Conservation (phyloP, 2,113 vertebrate genomes). For the Heterocephalus glaber region DNA sequence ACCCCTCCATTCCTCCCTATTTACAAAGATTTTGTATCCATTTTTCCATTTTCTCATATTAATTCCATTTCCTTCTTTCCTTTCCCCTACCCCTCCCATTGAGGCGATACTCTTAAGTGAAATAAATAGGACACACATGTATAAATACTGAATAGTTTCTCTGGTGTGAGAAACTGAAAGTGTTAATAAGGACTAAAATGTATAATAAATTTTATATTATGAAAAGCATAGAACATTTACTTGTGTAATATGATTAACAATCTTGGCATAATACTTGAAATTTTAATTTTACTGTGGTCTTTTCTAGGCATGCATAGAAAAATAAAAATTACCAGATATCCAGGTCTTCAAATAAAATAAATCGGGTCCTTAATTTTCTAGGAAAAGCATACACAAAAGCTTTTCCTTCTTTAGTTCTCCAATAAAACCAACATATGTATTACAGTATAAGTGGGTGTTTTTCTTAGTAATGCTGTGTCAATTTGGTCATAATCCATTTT, state of each 20-base stretch:
- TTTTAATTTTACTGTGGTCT: conserved; percentile 47
- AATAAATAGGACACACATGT: no score
- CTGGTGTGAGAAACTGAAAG: no score
- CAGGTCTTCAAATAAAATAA: conserved; percentile 80
- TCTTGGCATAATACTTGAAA: conserved; percentile 77
- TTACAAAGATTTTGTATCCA: no score
- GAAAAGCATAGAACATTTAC: conserved; percentile 75
- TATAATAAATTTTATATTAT: conserved; percentile 61
- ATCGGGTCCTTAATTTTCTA: conserved; percentile 62
- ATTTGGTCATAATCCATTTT: neutral
- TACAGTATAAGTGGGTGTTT: neutral
- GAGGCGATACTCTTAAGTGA: no score
- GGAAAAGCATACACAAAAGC: conserved; percentile 27
- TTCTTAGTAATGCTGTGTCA: neutral
- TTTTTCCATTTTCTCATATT: no score
- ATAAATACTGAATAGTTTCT: no score
- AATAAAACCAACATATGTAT: neutral
- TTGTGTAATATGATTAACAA: conserved; percentile 73
- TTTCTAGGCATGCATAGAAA: conserved; percentile 54
- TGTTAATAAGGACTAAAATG: no score
- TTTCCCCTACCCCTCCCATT: no score
- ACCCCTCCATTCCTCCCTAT: no score
- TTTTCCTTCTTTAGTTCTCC: conserved; percentile 18
- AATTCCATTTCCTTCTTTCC: no score
- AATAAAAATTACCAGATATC: conserved; percentile 23